Percentiles rank a stretch among this genome's conserved stretches.
phyloP scores from a whole-genome alignment of 1,140 invertebrate species.

The Camponotus vicinus region DNA sequence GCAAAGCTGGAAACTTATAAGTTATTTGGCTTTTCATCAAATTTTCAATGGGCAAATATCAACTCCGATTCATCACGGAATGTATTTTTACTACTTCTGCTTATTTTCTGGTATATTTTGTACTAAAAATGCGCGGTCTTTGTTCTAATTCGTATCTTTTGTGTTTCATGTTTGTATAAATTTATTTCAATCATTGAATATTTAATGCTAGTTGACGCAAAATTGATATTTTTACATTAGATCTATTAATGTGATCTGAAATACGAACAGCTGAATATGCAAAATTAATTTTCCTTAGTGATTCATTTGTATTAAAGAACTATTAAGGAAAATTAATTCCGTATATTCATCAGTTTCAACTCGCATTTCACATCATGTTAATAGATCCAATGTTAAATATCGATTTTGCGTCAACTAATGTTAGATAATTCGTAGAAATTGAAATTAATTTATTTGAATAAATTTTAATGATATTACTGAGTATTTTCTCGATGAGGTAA shows the following conservation, averaged over 20 bases:
- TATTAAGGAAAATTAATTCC: slow-evolving; percentile 2
- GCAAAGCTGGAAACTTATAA: background rate
- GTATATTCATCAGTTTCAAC: background rate
- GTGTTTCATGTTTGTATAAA: no score
- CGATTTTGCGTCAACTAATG: slow-evolving; percentile 33
- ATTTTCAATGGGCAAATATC: slow-evolving; percentile 22
- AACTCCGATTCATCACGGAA: background rate
- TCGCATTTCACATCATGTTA: background rate
- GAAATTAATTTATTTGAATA: slow-evolving; percentile 20
- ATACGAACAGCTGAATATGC: no score
- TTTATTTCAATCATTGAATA: no score
- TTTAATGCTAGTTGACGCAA: no score
- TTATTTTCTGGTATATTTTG: background rate
- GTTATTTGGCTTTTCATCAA: slow-evolving; percentile 17
- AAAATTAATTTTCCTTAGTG: no score
- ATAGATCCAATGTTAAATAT: slow-evolving; percentile 11
- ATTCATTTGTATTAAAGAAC: no score
- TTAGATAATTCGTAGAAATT: slow-evolving; percentile 42
- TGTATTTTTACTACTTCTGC: slow-evolving; percentile 24
- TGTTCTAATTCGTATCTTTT: background rate
- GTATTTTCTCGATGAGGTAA: slow-evolving; percentile 31
- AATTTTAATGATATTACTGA: slow-evolving; percentile 42
- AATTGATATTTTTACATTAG: no score
- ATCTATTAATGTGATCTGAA: no score
- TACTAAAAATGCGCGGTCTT: background rate